Evolutionary conservation across 2,797 vertebrate species (phyloP).

Genomic region (Coreius guichenoti): DNA sequence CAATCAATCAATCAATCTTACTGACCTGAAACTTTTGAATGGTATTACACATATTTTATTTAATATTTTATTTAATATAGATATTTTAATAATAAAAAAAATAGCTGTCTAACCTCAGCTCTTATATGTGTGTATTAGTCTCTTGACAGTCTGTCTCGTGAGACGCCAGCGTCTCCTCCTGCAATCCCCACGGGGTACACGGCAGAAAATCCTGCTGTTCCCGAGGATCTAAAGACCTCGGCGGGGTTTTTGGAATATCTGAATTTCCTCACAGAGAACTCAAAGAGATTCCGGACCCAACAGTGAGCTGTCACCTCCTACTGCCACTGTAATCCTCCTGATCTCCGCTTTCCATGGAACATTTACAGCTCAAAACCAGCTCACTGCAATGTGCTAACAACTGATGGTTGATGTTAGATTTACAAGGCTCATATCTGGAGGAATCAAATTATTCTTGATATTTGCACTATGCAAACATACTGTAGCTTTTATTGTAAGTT

Average conservation of each 20-base stretch:
- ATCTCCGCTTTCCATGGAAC: background rate
- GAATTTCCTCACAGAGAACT: conserved; percentile 13
- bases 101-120: too few species aligned
- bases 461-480: background rate
- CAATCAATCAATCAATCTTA: too few species aligned
- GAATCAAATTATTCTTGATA: background rate
- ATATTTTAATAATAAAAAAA: too few species aligned
- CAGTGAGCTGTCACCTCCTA: conserved; percentile 15
- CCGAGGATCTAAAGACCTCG: conserved; percentile 19
- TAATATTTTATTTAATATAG: too few species aligned
- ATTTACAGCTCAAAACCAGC: background rate
- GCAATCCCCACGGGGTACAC: background rate
- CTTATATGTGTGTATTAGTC: too few species aligned
- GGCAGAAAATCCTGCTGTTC: conserved; percentile 34
- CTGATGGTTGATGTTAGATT: background rate
- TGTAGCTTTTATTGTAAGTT: background rate
- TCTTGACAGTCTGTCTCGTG: background rate
- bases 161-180: conserved; percentile 11
- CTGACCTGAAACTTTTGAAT: too few species aligned
- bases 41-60: too few species aligned
- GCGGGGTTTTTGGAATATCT: conserved; percentile 15
- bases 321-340: background rate
- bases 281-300: conserved; percentile 20
- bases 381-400: conserved; percentile 1
- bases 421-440: background rate